Conservation (phyloP, 1,140 invertebrate genomes). For the Pseudomyrmex gracilis region DNA sequence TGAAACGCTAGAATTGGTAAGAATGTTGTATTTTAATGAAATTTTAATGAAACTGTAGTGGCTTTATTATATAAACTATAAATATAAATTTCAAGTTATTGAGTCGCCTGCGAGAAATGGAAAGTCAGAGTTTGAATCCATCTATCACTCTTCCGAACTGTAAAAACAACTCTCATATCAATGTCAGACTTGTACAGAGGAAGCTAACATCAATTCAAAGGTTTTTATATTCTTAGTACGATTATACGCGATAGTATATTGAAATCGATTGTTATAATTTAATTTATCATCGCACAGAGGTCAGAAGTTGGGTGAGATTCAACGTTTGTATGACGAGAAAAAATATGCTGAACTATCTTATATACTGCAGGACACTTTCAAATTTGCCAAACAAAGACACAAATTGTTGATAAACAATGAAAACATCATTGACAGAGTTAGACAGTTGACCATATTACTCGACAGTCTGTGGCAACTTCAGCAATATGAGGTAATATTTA, state of each 20-base stretch:
- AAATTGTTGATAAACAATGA: constrained; percentile 74
- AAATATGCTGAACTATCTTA: constrained; percentile 88
- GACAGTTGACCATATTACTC: constrained; percentile 88
- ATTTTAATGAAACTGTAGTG: neutral
- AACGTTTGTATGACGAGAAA: constrained; percentile 87
- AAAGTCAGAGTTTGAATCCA: constrained; percentile 75
- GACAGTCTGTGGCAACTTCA: constrained; percentile 89
- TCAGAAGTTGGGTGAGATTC: constrained; percentile 86
- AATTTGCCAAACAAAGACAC: constrained; percentile 82
- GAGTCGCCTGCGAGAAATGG: constrained; percentile 79
- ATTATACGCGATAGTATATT: constrained; percentile 1
- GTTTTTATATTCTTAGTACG: constrained; percentile 47
- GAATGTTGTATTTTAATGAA: constrained; percentile 14
- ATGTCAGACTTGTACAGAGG: constrained; percentile 80
- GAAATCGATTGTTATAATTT: constrained; percentile 34
- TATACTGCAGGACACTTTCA: constrained; percentile 89
- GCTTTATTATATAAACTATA: neutral
- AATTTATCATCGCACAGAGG: constrained; percentile 79
- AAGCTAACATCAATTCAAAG: constrained; percentile 85
- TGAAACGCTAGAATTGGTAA: constrained; percentile 83
- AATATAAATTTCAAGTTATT: constrained; percentile 78
- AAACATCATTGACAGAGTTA: constrained; percentile 84
- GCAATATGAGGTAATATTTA: constrained; percentile 81
- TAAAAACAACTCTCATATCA: constrained; percentile 84
- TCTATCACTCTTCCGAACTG: constrained; percentile 85